A percentile compares a stretch with the other conserved stretches of the same genome.
Evolutionary conservation across 2,113 vertebrate species (phyloP).

Genomic region (Rhea americana): DNA sequence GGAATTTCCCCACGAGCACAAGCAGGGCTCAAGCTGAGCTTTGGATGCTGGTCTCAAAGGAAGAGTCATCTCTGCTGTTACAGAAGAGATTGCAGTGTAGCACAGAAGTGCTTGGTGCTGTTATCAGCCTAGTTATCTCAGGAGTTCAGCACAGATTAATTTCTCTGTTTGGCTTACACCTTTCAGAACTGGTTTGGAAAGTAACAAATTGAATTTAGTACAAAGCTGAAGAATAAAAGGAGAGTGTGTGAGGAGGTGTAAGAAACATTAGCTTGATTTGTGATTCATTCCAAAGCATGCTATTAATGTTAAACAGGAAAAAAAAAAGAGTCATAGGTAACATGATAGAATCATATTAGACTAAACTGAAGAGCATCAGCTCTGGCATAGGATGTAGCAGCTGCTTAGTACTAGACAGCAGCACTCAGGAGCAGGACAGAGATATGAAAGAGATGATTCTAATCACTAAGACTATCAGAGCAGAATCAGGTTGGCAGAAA

Average conservation of each 20-base stretch:
- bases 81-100: not conserved
- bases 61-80: not conserved
- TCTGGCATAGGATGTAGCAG: not conserved
- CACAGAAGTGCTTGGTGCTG: rapidly evolving
- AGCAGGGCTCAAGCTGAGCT: rapidly evolving
- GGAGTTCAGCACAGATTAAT: not conserved
- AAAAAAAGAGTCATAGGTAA: not conserved
- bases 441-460: not conserved
- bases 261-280: not conserved
- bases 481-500: not conserved
- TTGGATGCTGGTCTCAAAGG: not conserved
- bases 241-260: not conserved
- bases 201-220: not conserved
- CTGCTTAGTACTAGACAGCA: not conserved
- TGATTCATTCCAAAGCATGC: not conserved
- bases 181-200: not conserved
- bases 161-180: not conserved
- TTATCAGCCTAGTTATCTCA: not conserved
- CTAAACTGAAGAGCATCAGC: not conserved
- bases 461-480: not conserved
- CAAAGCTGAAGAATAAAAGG: not conserved
- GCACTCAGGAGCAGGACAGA: not conserved
- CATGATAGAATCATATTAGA: not conserved
- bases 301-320: not conserved
- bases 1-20: not conserved